These are phyloP conservation scores for Colletes gigas DNA, from an alignment of 1,140 invertebrate species.

Conservation along the genomic window DNA sequence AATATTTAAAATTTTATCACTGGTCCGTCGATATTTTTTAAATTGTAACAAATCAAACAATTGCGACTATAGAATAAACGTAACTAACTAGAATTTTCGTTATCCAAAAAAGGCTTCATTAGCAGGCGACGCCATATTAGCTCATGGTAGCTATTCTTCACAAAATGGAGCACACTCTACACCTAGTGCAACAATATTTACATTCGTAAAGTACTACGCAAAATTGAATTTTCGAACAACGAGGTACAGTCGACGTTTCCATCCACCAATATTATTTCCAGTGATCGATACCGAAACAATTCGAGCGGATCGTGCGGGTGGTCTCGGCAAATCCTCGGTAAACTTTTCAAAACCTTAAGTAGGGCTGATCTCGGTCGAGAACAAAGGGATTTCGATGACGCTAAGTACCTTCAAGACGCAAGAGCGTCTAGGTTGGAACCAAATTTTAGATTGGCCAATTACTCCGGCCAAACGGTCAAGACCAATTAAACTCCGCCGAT, in stretches of 20 bases:
- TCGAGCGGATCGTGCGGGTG: neutral
- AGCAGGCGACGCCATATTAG: no score
- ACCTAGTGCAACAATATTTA: no score
- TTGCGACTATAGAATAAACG: no score
- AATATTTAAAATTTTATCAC: no score
- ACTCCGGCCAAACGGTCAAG: slow-evolving; percentile 62
- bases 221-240: neutral
- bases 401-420: slow-evolving; percentile 49
- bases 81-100: no score
- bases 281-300: slow-evolving; percentile 1
- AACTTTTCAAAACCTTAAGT: slow-evolving; percentile 48
- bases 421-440: slow-evolving; percentile 10
- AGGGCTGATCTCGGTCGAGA: slow-evolving; percentile 9
- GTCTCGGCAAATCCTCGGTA: neutral
- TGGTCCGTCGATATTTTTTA: no score
- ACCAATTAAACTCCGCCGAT: slow-evolving; percentile 57
- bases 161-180: no score
- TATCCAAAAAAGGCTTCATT: no score
- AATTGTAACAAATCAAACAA: no score
- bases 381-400: slow-evolving; percentile 50
- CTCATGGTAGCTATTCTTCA: no score
- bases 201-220: no score
- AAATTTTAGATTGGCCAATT: slow-evolving; percentile 56
- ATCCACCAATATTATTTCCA: neutral
- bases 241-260: neutral